A percentile compares a stretch with the other conserved stretches of the same genome.
phyloP scores from a whole-genome alignment of 2,888 invertebrate genomes.

The Vannuccia rotundouncinata region DNA sequence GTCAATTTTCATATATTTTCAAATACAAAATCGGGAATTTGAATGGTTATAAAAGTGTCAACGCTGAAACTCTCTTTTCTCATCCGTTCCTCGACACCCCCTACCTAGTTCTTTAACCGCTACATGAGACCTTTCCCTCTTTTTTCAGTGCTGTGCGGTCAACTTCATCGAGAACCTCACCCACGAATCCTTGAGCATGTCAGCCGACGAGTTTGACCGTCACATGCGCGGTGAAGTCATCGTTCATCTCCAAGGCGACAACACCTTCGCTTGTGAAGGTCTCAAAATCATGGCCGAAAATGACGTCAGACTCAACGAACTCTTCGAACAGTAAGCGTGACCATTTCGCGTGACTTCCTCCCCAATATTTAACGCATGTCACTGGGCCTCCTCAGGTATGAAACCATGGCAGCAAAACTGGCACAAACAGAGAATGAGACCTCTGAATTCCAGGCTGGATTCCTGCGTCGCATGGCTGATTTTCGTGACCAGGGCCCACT shows the following conservation, averaged over 20 bases:
- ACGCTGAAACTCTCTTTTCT: too few species aligned
- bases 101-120: too few species aligned
- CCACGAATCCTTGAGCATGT: slow-evolving; percentile 83
- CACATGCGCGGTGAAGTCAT: slow-evolving; percentile 85
- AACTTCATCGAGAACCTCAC: slow-evolving; percentile 92
- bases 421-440: not conserved
- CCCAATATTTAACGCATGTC: too few species aligned
- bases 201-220: slow-evolving; percentile 80
- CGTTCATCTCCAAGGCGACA: slow-evolving; percentile 69
- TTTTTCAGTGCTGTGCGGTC: slow-evolving; percentile 82
- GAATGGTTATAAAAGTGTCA: too few species aligned
- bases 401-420: not conserved
- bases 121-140: not conserved
- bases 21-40: too few species aligned
- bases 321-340: not conserved
- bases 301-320: slow-evolving; percentile 37
- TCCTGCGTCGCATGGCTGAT: not conserved
- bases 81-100: too few species aligned
- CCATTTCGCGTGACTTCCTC: not conserved
- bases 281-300: slow-evolving; percentile 77
- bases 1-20: too few species aligned
- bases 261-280: slow-evolving; percentile 59
- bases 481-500: not conserved
- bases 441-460: not conserved
- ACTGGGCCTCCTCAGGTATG: not conserved